Base-by-base conservation (phyloP, 2,797 vertebrate species). In the Limnodromus scolopaceus region DNA sequence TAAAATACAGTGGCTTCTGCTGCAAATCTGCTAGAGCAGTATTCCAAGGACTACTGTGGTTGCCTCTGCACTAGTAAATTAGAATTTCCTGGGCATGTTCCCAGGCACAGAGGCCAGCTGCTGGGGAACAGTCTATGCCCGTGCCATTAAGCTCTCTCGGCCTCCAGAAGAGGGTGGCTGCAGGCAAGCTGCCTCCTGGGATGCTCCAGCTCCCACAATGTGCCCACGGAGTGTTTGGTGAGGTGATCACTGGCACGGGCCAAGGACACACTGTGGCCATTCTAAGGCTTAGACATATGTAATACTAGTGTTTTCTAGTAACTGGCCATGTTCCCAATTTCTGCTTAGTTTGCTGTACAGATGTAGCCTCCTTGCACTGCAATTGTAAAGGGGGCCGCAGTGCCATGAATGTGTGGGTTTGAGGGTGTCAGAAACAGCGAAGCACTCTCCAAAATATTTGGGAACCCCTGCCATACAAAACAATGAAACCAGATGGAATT, bases 371-470 rank as follows among this genome's bases (percentile, higher is more conserved):
- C 36, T 53, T 68, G 71, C 43, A 16, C 60, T 45, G 12, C 60
- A 39, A 0, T 80, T 0, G 1, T 58, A 28, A 24, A 8, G 3
- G 46, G 38, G 24, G 13, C 51, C 8, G 6, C 3, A 19, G n/a
- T 45, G 38, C 83, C 53, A 5, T 9, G 38, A 51, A 15, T 7
- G 3, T 39, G 54, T 41, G 43, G 19, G 16, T 68, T 70, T 77
- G 51, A 70, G 58, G 20, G 22, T 49, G 13, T 77, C 60, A 83
- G 64, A 30, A 85, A 6, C 17, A 72, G 48, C 2, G 3, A 36
- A 76, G 20, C 5, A 4, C 17, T 18, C n/a, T 53, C 39, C 71
- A 71, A 32, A 71, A 30, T 75, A 36, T 34, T 17, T 57, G 45
- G 57, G 57, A 81, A 13, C 15, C 27, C 25, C 39, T 92, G 63